Evolutionary conservation across 2,888 invertebrate species (phyloP), one percentile per base, ranked within the genome.

Genomic region (Gasteruption jaculator): DNA sequence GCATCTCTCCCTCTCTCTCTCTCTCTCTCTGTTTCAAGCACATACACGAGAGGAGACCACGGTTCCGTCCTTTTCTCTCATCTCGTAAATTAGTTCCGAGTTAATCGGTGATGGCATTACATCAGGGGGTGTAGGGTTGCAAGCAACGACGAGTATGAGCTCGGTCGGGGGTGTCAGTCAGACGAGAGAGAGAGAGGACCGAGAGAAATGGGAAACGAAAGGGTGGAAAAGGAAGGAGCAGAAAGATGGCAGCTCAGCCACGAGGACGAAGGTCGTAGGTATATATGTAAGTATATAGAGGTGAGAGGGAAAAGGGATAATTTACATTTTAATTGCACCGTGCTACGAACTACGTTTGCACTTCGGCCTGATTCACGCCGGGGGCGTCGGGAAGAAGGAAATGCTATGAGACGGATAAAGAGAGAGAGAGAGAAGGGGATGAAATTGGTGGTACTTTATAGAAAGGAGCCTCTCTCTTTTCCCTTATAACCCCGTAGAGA

Each of bases 251-350:
- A 47, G 43, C 41, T 36, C 38, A 38, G 37, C 39, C 44, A 41
- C 45, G 49, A n/a, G n/a, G n/a, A 36, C 41, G 45, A 25, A 21
- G 36, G 38, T 35, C 32, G 40, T n/a, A n/a, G n/a, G n/a, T n/a
- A n/a, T n/a, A n/a, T n/a, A n/a, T n/a, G n/a, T n/a, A n/a, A n/a
- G n/a, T n/a, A n/a, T n/a, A n/a, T n/a, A n/a, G 24, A 27, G 38
- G 41, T 33, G 41, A 32, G 47, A 38, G 43, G 52, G 57, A 58
- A 61, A 59, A 60, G 59, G 57, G 61, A 62, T 57, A 57, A 65
- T 65, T 65, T 65, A 57, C 63, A 65, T 65, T 65, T 65, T 64
- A 65, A 65, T 65, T 65, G 65, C 61, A 47, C 54, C 45, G 12
- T 27, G 27, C 15, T 27, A 14, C 27, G 5, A 27, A 27, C 12